Evolutionary conservation across 2,888 invertebrate species (phyloP).

Genomic region (Mythimna ferrago): DNA sequence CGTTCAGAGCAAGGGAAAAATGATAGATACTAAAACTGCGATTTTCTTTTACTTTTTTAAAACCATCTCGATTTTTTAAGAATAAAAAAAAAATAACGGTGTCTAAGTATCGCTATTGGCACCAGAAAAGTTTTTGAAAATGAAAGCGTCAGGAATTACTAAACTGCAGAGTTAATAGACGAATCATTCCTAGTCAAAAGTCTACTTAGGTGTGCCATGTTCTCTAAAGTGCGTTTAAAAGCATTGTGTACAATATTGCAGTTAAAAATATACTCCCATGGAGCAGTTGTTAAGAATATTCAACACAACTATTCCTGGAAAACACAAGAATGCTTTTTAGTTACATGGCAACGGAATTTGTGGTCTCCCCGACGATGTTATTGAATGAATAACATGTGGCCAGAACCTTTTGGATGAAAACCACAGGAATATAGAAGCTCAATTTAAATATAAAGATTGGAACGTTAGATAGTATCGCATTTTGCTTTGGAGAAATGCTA

Average conservation of each 20-base stretch:
- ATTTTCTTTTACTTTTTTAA: no score
- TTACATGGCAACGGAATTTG: constrained; percentile 47
- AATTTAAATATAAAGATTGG: constrained; percentile 18
- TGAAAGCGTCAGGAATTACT: not conserved
- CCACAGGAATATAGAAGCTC: constrained; percentile 17
- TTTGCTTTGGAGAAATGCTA: constrained; percentile 9
- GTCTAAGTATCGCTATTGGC: no score
- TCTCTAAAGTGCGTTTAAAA: constrained; percentile 12
- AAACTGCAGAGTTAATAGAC: not conserved
- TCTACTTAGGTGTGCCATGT: not conserved
- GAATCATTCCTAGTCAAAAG: not conserved
- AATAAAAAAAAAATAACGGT: no score
- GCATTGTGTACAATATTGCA: constrained; percentile 1
- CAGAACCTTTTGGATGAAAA: constrained; percentile 17
- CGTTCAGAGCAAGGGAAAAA: no score
- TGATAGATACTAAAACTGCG: no score
- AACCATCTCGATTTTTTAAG: no score
- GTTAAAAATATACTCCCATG: constrained; percentile 30
- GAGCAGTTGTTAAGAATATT: constrained; percentile 48
- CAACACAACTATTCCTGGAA: constrained; percentile 41
- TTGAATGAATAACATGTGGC: constrained; percentile 40
- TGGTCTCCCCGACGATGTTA: constrained; percentile 48
- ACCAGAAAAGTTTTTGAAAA: not conserved
- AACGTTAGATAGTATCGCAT: not conserved
- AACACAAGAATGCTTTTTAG: constrained; percentile 62